Evolutionary conservation across 2,797 vertebrate genomes (phyloP).

Genomic region (Echeneis naucrates): DNA sequence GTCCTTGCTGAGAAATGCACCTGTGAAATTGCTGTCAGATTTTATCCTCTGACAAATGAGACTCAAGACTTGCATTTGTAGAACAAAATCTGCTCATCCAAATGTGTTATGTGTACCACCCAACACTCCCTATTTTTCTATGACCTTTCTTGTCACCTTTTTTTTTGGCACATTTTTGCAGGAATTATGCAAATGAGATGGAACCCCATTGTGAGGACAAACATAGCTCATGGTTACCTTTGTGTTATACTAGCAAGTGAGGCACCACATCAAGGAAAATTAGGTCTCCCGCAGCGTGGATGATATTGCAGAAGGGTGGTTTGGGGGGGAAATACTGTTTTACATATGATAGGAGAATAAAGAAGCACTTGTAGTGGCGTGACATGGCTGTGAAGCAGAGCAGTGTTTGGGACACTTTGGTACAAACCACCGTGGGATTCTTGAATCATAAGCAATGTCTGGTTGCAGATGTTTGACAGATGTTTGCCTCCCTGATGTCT

Average conservation of each 20-base stretch:
- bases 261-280: slow-evolving; percentile 35
- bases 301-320: slow-evolving; percentile 24
- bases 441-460: slow-evolving; percentile 23
- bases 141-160: slow-evolving; percentile 31
- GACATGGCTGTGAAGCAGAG: slow-evolving; percentile 7
- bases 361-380: slow-evolving; percentile 7
- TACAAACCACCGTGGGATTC: background rate
- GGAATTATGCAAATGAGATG: slow-evolving; percentile 41
- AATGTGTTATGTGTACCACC: background rate
- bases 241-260: slow-evolving; percentile 32
- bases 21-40: background rate
- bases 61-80: background rate
- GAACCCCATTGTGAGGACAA: slow-evolving; percentile 41
- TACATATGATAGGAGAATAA: slow-evolving; percentile 18
- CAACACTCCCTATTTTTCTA: background rate
- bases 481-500: slow-evolving; percentile 29
- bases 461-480: slow-evolving; percentile 31
- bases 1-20: slow-evolving; percentile 12
- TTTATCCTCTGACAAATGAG: slow-evolving; percentile 3
- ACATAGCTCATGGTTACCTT: slow-evolving; percentile 37
- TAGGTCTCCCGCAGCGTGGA: slow-evolving; percentile 27
- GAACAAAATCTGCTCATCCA: background rate
- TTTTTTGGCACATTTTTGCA: slow-evolving; percentile 20
- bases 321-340: background rate
- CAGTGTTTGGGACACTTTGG: slow-evolving; percentile 5